Base-by-base conservation (phyloP, 2,888 invertebrate species). In the Eupithecia centaureata region DNA sequence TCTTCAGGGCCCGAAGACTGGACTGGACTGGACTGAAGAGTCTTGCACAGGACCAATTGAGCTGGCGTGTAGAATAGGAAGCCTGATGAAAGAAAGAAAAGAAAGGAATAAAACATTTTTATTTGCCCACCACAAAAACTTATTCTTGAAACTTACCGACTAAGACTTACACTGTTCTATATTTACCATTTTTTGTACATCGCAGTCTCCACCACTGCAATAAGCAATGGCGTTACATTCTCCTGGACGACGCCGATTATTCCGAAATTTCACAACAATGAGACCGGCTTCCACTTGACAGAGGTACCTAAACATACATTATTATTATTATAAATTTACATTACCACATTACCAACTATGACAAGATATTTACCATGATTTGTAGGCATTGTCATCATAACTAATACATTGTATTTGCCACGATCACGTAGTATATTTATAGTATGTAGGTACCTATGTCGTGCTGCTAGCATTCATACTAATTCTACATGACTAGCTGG, bases 191-290 rank as follows among this genome's bases (percentile, higher is more conserved):
- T 8, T 22, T 47, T 47, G 47, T 12, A 22, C 4, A 47, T 84
- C 81, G 33, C 80, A 91, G 91, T 90, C 22, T 88, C 89, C 0
- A 67, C 90, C 42, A 82, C 86, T 3, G 82, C 88, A 0, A 74
- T 88, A 57, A 83, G 88, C 0, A 73, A 84, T 64, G 89, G 90
- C 1, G 82, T 83, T 1, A 75, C 79, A 0, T 84, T 86, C 5
- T 82, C 82, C 5, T 91, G 91, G 91, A 80, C 86, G 0, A 86
- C 87, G 0, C 86, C 89, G 0, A 83, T 87, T 5, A 69, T 90
- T 65, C 83, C 86, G 0, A 89, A 88, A 70, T 81, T 89, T 28
- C 71, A 78, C 27, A 78, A 81, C 13, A 85, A 87, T 63, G 82
- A 86, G 71, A 85, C 84, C 1, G 73, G 70, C 15, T 73, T 90